Evolutionary conservation across 1,140 invertebrate genomes (phyloP), one percentile per base, ranked within the genome.

Genomic region (Panagrolaimus sp.): DNA sequence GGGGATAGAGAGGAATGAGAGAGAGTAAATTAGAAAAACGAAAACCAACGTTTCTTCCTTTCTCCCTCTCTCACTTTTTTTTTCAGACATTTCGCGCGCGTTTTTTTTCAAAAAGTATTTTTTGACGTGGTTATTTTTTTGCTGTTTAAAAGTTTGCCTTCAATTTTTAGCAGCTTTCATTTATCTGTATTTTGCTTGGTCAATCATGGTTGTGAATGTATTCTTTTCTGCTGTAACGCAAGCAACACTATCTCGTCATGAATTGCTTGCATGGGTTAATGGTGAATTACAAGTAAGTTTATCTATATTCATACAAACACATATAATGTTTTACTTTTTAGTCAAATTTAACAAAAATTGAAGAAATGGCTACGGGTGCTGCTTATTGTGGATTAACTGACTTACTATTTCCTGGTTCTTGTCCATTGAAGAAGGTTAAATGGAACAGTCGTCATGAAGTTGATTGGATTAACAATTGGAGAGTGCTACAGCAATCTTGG

Each of bases 391-490:
- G 98, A 84, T 98, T 98, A 83, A 98, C 98, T 92, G 94, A 99
- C 84, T 95, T 98, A 91, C 87, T 99, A 14, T 99, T 98, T 85
- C 92, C 92, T 78, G 89, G 72, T 7, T 62, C 89, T 84, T 90
- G 98, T 70, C 88, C 89, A 48, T 86, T 98, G 83, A 98, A 98
- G 85, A 90, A 92, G 85, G 91, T 98, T 42, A 98, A 98, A 87
- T 97, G 97, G 85, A 92, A 90, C 86, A 97, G 95, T 78, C 95
- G 95, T 85, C 86, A 98, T 78, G 96, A 99, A 85, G 93, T 98
- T 86, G 96, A 99, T 85, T 98, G 96, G 84, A 97, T 99, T 86
- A 92, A 95, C 84, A 99, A 99, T 86, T 99, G 97, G 85, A 98
- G 98, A 89, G 88, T 94, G 75, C 87, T 99, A 65, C 96, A 98